Conservation (phyloP, 2,888 invertebrate genomes). For the Hipparchia sbordonii region DNA sequence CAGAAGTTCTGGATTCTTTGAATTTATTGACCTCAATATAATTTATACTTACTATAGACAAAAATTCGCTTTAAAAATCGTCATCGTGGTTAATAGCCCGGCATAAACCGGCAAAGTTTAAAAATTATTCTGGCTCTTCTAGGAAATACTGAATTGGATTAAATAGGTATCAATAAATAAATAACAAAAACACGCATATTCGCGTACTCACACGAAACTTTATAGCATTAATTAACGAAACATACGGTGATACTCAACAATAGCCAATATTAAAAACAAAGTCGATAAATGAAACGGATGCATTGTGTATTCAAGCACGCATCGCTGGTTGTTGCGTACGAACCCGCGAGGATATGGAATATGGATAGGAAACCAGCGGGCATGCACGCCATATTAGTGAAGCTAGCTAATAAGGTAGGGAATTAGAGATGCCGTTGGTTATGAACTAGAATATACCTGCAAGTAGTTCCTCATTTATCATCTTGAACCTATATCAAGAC, state of each 20-base stretch:
- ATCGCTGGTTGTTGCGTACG: conserved; percentile 38
- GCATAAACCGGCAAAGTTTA: neutral
- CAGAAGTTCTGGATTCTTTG: no score
- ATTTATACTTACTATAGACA: no score
- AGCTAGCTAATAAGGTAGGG: conserved; percentile 8
- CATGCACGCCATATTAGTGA: conserved; percentile 24
- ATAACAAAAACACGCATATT: neutral
- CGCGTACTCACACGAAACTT: neutral
- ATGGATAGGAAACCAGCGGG: conserved; percentile 20
- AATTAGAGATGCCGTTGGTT: conserved; percentile 13
- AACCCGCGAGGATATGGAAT: conserved; percentile 30
- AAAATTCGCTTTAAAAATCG: neutral
- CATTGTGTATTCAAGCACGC: conserved; percentile 35
- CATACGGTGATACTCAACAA: conserved; percentile 15
- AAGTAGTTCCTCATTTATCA: neutral
- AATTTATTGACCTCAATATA: neutral
- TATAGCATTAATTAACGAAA: neutral
- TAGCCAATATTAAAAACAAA: conserved; percentile 18
- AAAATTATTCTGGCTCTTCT: no score
- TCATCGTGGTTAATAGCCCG: neutral
- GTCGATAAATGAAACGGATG: conserved; percentile 29
- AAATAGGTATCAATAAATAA: neutral
- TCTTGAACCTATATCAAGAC: no score
- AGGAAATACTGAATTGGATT: neutral
- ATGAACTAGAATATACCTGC: conserved; percentile 5